These are phyloP conservation scores for Leucania comma DNA, from an alignment of 2,888 invertebrate species.

Conservation along the genomic window DNA sequence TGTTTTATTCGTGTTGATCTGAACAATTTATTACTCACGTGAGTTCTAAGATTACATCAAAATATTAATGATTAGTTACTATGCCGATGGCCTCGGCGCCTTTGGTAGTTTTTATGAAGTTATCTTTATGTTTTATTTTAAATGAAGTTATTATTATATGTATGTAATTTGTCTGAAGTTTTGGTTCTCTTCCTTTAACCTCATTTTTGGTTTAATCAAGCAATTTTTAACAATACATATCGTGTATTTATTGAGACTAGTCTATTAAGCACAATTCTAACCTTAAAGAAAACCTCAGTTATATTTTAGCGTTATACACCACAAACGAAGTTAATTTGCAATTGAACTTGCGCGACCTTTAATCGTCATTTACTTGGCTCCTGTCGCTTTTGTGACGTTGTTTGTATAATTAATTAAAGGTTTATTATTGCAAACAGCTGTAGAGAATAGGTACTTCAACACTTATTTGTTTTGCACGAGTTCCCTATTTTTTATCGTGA, in stretches of 20 bases:
- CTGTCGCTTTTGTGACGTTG: constrained; percentile 7
- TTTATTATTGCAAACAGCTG: not conserved
- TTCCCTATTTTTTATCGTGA: constrained; percentile 13
- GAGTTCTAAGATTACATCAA: not conserved
- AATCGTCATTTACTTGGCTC: constrained; percentile 4
- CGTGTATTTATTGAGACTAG: too few species aligned
- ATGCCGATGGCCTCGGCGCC: not conserved
- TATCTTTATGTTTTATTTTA: not conserved
- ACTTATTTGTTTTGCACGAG: constrained; percentile 2
- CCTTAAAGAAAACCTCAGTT: not conserved
- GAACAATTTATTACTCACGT: constrained; percentile 25
- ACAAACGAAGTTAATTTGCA: constrained; percentile 16
- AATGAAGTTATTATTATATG: too few species aligned
- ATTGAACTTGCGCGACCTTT: constrained; percentile 33
- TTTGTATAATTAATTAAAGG: constrained; percentile 8
- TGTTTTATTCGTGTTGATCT: constrained; percentile 21
- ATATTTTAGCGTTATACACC: not conserved
- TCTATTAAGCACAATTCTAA: too few species aligned
- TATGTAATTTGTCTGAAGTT: not conserved
- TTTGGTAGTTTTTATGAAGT: not conserved
- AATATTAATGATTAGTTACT: not conserved
- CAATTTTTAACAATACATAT: too few species aligned
- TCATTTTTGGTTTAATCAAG: not conserved
- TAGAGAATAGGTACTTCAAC: not conserved
- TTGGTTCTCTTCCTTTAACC: not conserved